Conservation (phyloP, 2,888 invertebrate genomes). For the Ichneumoninae sp. region DNA sequence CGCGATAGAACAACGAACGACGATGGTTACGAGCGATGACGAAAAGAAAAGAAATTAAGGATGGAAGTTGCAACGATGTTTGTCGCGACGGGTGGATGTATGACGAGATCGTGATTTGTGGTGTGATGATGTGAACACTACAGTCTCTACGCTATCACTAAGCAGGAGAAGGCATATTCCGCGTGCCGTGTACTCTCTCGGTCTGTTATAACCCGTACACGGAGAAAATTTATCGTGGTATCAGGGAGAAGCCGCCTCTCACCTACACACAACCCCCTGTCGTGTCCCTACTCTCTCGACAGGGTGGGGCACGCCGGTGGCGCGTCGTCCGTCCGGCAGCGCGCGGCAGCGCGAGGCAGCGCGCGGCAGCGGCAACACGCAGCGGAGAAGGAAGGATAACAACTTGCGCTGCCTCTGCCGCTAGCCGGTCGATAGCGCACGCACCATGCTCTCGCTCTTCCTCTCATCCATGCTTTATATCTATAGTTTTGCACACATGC, state of each 20-base stretch:
- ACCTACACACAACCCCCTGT: slow-evolving; percentile 56
- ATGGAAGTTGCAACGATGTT: slow-evolving; percentile 33
- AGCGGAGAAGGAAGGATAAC: slow-evolving; percentile 58
- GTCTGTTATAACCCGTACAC: too few species aligned
- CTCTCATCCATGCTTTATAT: background rate
- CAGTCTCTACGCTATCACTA: slow-evolving; percentile 84
- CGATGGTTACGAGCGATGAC: slow-evolving; percentile 1
- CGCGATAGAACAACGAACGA: background rate
- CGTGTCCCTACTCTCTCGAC: slow-evolving; percentile 55
- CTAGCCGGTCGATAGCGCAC: slow-evolving; percentile 65
- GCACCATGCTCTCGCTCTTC: slow-evolving; percentile 40
- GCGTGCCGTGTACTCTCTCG: slow-evolving; percentile 58
- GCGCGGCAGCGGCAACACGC: slow-evolving; percentile 43
- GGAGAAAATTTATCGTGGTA: slow-evolving; percentile 27
- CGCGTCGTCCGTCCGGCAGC: slow-evolving; percentile 54
- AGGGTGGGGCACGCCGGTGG: slow-evolving; percentile 69
- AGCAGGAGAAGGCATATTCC: slow-evolving; percentile 76
- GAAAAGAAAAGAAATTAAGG: slow-evolving; percentile 4
- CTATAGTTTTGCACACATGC: slow-evolving; percentile 1
- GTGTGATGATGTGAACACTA: slow-evolving; percentile 79
- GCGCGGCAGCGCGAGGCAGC: slow-evolving; percentile 43
- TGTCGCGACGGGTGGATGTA: slow-evolving; percentile 20
- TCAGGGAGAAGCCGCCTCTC: slow-evolving; percentile 32
- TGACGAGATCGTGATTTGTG: slow-evolving; percentile 55
- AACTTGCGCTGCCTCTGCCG: slow-evolving; percentile 44